phyloP scores from a whole-genome alignment of 2,888 invertebrate species.

The Hyles lineata region DNA sequence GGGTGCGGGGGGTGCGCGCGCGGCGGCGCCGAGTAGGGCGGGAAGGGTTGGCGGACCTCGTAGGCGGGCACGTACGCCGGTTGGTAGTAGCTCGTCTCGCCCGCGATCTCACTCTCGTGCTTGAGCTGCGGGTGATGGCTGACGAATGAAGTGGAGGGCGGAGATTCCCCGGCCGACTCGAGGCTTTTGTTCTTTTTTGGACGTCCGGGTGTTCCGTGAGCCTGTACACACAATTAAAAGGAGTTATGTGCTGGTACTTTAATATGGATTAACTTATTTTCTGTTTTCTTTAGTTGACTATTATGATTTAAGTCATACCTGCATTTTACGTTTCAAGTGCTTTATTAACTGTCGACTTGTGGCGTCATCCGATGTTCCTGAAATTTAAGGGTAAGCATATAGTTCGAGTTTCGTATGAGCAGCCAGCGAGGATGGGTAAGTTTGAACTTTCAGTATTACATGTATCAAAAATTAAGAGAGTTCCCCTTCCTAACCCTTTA shows the following conservation, averaged over 20 bases:
- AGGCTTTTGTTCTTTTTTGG: constrained; percentile 77
- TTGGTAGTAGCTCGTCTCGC: constrained; percentile 61
- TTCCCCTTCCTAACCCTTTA: no score
- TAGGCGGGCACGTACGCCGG: constrained; percentile 58
- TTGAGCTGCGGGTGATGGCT: constrained; percentile 62
- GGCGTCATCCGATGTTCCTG: constrained; percentile 67
- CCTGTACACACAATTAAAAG: constrained; percentile 45
- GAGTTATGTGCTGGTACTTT: not conserved
- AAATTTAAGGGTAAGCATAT: constrained; percentile 36
- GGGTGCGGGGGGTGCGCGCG: constrained; percentile 52
- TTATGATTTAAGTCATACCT: constrained; percentile 55
- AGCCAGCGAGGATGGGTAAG: no score
- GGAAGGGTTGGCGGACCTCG: constrained; percentile 54
- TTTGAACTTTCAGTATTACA: no score
- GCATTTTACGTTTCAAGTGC: constrained; percentile 79
- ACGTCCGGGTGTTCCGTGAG: constrained; percentile 73
- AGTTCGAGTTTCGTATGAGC: no score
- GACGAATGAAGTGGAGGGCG: constrained; percentile 72
- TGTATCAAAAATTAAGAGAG: no score
- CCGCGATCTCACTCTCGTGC: constrained; percentile 63
- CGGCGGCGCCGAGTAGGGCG: constrained; percentile 51
- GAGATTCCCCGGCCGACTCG: constrained; percentile 64
- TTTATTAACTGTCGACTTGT: constrained; percentile 74
- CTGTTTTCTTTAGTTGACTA: constrained; percentile 9
- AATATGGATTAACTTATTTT: not conserved